These are phyloP conservation scores for Lanius collurio DNA, from an alignment of 2,113 vertebrate genomes.

Conservation along the genomic window DNA sequence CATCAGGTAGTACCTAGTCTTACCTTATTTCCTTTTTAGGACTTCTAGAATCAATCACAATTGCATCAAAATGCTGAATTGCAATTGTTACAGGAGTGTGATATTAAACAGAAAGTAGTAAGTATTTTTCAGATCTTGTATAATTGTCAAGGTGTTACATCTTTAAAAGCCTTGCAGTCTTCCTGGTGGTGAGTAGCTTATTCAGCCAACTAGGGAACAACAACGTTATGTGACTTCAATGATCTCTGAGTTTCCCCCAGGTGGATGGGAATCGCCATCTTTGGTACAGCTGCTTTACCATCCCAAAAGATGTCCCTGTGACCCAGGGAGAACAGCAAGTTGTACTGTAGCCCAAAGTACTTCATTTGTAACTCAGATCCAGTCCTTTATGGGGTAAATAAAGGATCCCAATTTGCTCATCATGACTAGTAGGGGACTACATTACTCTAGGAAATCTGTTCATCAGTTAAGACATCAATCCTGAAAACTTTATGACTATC, in stretches of 20 bases:
- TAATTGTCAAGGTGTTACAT: background rate
- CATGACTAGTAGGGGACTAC: background rate
- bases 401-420: background rate
- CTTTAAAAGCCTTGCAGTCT: background rate
- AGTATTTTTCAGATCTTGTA: background rate
- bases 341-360: background rate
- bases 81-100: background rate
- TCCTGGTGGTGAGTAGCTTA: background rate
- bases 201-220: background rate
- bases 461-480: background rate
- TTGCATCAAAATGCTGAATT: background rate
- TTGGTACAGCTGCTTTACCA: background rate
- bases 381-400: background rate
- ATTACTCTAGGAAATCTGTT: background rate
- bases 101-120: background rate
- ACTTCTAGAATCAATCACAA: background rate
- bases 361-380: background rate
- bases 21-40: background rate
- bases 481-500: background rate
- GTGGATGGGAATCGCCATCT: background rate
- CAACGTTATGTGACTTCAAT: background rate
- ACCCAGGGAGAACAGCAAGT: background rate
- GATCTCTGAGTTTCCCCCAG: background rate
- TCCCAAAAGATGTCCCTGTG: background rate
- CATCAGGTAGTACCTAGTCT: background rate